Base-by-base conservation (phyloP, 2,113 vertebrate species). In the Chamaetylas fuelleborni region DNA sequence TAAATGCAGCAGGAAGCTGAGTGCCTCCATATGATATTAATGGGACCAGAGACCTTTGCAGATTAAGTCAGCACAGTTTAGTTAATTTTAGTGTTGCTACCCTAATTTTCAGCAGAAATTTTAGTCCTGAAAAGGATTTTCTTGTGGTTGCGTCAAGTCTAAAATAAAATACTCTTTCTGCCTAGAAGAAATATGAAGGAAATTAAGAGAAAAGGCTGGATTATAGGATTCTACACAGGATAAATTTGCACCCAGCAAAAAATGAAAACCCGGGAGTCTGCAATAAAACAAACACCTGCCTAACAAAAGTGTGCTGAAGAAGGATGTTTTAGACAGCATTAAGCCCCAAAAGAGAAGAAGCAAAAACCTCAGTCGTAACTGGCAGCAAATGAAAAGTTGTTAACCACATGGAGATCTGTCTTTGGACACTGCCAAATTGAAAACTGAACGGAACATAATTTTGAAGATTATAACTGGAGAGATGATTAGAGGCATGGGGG, bases 401-500 rank as follows among this genome's bases (percentile, higher is more conserved):
- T 94, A 97, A 96, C 96, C 93, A 95, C 97, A 97, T 93, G 95
- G 95, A 98, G 97, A 96, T 97, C 94, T 72, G 91, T 91, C 95
- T 97, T 96, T 94, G 77, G 96, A 93, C 77, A 83, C 58, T 96
- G 97, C 96, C 97, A 98, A 97, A 96, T 88, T 96, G 97, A 96
- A 97, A 96, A 96, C 91, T 97, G 97, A 98, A 98, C 88, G 79
- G 93, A 95, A 95, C 93, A 93, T 97, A 97, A 86, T 98, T 98
- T 97, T 97, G 88, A 96, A 98, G 96, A 97, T 98, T 97, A 95
- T 78, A 95, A 95, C 97, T 90, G 94, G 92, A 96, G 97, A 97
- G 97, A 97, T 97, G 97, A 98, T 98, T 98, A 97, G 97, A 96
- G 95, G 96, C 97, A 97, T 61, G 72, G 94, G 90, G 96, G 92